Percentiles rank a stretch among this genome's conserved stretches.
These are phyloP conservation scores for Brachionus manjavacas DNA, from an alignment of 1,140 invertebrate species.

Conservation along the genomic window DNA sequence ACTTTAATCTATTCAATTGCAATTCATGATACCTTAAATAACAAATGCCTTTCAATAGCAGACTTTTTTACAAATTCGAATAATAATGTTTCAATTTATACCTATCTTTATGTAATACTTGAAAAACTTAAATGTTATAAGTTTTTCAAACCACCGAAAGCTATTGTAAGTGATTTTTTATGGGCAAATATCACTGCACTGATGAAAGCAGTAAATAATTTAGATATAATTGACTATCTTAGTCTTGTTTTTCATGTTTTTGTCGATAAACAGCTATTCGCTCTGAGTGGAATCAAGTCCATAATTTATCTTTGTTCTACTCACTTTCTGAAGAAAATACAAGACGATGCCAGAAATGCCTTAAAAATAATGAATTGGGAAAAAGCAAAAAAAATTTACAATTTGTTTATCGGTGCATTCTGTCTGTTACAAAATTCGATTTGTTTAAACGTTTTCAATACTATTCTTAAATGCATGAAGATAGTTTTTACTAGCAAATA, in stretches of 20 bases:
- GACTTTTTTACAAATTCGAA: not conserved
- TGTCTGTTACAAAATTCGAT: not conserved
- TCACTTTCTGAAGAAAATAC: not conserved
- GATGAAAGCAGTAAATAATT: not conserved
- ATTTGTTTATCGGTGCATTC: not conserved
- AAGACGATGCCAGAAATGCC: not conserved
- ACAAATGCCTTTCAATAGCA: not conserved
- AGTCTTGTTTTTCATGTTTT: not conserved
- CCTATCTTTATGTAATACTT: not conserved
- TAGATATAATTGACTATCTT: not conserved
- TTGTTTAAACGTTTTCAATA: not conserved
- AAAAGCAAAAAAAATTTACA: not conserved
- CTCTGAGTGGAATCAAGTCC: not conserved
- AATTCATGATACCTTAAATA: not conserved
- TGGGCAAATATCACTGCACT: not conserved
- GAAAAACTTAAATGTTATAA: not conserved
- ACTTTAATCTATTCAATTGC: not conserved
- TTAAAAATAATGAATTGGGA: not conserved
- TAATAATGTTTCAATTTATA: not conserved
- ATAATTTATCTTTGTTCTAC: not conserved
- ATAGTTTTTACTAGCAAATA: not conserved
- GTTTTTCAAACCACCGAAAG: not conserved
- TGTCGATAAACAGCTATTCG: not conserved
- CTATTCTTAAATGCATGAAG: not conserved
- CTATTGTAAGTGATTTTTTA: not conserved